Percentiles rank a stretch among this genome's conserved stretches.
phyloP scores from a whole-genome alignment of 2,888 invertebrate genomes.

The Lochmaea crataegi region DNA sequence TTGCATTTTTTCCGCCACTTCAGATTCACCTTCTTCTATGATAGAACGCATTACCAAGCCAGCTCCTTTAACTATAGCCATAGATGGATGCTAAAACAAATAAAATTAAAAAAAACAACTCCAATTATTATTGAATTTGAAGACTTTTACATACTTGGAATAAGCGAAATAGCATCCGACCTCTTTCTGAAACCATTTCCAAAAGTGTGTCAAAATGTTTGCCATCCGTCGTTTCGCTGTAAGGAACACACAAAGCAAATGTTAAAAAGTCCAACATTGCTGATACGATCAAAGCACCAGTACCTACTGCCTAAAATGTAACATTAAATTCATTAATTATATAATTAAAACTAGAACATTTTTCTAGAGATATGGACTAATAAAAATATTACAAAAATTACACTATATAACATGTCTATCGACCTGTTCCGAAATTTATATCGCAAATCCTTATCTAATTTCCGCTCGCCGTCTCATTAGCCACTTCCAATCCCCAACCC shows the following conservation, averaged over 20 bases:
- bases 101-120: background rate
- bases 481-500: too few relatives aligned
- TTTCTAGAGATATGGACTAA: background rate
- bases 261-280: conserved; percentile 99
- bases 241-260: conserved; percentile 97
- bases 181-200: conserved; percentile 93
- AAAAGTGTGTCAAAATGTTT: conserved; percentile 93
- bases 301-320: conserved; percentile 82
- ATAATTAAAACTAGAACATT: background rate
- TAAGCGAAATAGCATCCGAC: conserved; percentile 89
- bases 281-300: conserved; percentile 95
- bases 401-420: too few relatives aligned
- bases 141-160: conserved; percentile 76
- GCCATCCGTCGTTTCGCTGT: conserved; percentile 98
- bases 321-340: conserved; percentile 10
- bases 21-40: conserved; percentile 96
- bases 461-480: too few relatives aligned
- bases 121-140: conserved; percentile 1
- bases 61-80: conserved; percentile 98
- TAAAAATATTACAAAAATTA: background rate
- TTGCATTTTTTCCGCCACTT: conserved; percentile 94
- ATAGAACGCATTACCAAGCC: conserved; percentile 97
- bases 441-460: too few relatives aligned
- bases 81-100: conserved; percentile 86
- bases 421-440: too few relatives aligned